Percentiles rank a stretch among this genome's conserved stretches.
phyloP scores from a whole-genome alignment of 1,140 invertebrate genomes.

The Tetraneura akinire region DNA sequence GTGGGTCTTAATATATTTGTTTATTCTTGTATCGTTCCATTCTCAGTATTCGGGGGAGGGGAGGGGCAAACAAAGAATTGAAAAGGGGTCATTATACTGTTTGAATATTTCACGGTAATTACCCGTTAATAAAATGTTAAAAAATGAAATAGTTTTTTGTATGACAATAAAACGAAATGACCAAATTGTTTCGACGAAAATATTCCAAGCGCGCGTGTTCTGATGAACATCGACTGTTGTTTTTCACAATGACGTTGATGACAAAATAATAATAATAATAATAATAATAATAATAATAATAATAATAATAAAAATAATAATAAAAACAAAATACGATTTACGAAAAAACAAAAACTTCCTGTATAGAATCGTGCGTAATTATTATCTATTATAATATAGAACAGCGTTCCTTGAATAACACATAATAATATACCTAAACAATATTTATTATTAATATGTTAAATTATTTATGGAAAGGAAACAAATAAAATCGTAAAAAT shows the following conservation, averaged over 20 bases:
- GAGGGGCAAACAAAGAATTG: not conserved
- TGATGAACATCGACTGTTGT: not conserved
- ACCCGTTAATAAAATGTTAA: not conserved
- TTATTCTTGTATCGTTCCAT: conserved; percentile 8
- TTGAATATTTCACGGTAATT: conserved; percentile 1
- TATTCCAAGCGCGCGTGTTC: not conserved
- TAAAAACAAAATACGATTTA: no score
- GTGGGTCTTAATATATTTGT: not conserved
- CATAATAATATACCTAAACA: no score
- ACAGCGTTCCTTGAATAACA: no score
- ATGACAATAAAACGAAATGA: conserved; percentile 8
- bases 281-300: no score
- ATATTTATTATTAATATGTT: no score
- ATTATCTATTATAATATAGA: no score
- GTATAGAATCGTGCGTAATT: no score
- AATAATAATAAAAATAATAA: no score
- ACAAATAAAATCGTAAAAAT: no score
- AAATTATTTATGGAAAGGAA: no score
- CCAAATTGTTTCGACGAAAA: conserved; percentile 2
- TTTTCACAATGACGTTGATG: not conserved
- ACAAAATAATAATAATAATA: no score
- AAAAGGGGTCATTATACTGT: conserved; percentile 2
- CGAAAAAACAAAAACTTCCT: no score
- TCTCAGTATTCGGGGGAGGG: not conserved
- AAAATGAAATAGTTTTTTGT: not conserved